Base-by-base conservation (phyloP, 2,797 vertebrate genomes). In the Squalus acanthias region DNA sequence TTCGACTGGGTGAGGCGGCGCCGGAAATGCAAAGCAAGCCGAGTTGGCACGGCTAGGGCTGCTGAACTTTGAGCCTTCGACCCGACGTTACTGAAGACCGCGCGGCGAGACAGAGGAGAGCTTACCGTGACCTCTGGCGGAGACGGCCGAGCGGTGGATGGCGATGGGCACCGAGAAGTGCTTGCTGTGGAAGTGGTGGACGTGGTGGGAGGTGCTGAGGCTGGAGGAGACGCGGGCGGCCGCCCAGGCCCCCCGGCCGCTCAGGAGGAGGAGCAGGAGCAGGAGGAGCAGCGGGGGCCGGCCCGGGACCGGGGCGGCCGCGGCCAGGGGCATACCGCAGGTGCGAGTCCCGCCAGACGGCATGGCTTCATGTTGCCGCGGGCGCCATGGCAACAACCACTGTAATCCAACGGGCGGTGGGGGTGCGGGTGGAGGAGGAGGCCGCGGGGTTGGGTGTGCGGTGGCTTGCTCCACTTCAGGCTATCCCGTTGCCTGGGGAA, bases 121-220 rank as follows among this genome's bases (percentile, higher is more conserved):
- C 99, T 99, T 98, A 99, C 99, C 98, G 97, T 99, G 99, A 97
- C 98, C 98, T 97, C 99, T 98, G 96, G 99, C 99, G 97, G 99
- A 98, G 97, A 99, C 99, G 97, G 99, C 99, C 98, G 99, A 99
- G 98, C 99, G 98, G 98, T 99, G 99, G 98, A 99, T 99, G 97
- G 99, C 99, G 97, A 99, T 99, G 94, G 99, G 99, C 97, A 98
- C 98, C 0, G 99, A 99, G 97, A 99, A 99, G 97, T 99, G 99
- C 97, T 99, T 99, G 97, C 98, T 99, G 98, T 99, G 99, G 98
- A 99, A 99, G 98, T 99, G 99, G 98, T 99, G 99, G 97, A 99
- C 99, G 97, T 99, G 99, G 97, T 99, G 99, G 26, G 99, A 99
- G 97, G 98, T 99, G 97, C 99, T 99, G 97, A 99, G 98, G 97